Percentiles rank a stretch among this genome's conserved stretches.
phyloP scores from a whole-genome alignment of 2,797 vertebrate genomes.

The Loriculus beryllinus region DNA sequence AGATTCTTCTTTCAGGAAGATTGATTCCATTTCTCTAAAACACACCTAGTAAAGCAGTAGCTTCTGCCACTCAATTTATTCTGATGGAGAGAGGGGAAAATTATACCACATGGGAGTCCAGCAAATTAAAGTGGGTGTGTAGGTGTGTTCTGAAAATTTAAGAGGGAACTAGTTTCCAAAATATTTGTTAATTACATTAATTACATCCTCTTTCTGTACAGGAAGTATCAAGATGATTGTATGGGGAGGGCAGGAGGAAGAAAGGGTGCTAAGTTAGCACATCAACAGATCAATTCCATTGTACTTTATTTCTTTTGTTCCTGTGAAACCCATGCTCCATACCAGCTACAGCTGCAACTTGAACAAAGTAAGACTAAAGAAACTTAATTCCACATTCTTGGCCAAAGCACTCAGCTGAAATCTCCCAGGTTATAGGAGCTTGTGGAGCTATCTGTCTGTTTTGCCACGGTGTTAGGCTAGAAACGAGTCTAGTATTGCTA shows the following conservation, averaged over 20 bases:
- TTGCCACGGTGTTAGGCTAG: not conserved
- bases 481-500: not conserved
- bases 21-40: conserved; percentile 11
- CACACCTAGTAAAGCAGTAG: not conserved
- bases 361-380: not conserved
- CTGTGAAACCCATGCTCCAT: not conserved
- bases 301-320: not conserved
- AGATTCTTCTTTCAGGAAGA: not conserved
- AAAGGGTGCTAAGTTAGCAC: not conserved
- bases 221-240: conserved; percentile 46
- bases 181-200: conserved; percentile 60
- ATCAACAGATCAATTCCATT: not conserved
- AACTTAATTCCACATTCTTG: not conserved
- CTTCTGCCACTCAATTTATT: not conserved
- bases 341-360: not conserved
- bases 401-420: not conserved
- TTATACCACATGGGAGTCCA: conserved; percentile 8
- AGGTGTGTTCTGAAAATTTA: conserved; percentile 46
- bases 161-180: conserved; percentile 45
- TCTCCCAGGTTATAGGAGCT: not conserved
- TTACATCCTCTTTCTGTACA: conserved; percentile 53
- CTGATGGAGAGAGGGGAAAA: conserved; percentile 11
- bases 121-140: conserved; percentile 50
- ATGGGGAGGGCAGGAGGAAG: not conserved
- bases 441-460: not conserved